Percentiles rank a stretch among this genome's conserved stretches.
Evolutionary conservation across 1,140 invertebrate species (phyloP).

Genomic region (Drosophila persimilis): DNA sequence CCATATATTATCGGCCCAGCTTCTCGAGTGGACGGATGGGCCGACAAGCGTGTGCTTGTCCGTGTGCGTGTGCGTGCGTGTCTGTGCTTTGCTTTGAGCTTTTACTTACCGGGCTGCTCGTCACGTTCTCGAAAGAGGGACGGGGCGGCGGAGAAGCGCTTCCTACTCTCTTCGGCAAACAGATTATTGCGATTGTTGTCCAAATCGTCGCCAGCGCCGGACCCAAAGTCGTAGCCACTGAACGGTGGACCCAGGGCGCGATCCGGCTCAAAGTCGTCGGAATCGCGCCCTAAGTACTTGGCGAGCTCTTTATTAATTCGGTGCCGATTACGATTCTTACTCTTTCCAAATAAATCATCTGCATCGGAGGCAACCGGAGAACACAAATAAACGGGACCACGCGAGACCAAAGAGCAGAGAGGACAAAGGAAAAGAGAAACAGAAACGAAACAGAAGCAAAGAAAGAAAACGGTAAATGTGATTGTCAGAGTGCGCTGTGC

Average conservation of each 20-base stretch:
- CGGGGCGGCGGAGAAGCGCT: conserved; percentile 59
- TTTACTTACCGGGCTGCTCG: conserved; percentile 75
- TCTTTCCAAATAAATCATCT: conserved; percentile 72
- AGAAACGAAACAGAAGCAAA: conserved; percentile 20
- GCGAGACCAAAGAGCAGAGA: background rate
- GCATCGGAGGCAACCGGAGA: conserved; percentile 51
- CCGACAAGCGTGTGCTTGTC: too few species aligned
- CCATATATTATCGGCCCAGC: conserved; percentile 34
- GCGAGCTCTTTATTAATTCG: conserved; percentile 79
- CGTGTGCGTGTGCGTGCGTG: conserved; percentile 1
- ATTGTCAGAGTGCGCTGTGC: conserved; percentile 1
- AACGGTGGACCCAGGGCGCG: conserved; percentile 45
- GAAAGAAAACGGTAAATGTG: conserved; percentile 1
- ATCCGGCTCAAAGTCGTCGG: conserved; percentile 64
- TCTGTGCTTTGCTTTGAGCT: conserved; percentile 7
- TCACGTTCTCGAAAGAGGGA: conserved; percentile 74
- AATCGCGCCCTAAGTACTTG: conserved; percentile 79
- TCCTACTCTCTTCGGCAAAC: conserved; percentile 66
- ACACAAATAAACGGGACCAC: background rate
- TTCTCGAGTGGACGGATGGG: too few species aligned
- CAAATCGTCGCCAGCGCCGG: conserved; percentile 38
- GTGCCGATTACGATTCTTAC: conserved; percentile 74
- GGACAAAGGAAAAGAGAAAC: conserved; percentile 19
- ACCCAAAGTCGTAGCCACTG: conserved; percentile 31
- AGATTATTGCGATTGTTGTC: conserved; percentile 48